phyloP scores from a whole-genome alignment of 2,797 vertebrate species.

The Gambelia wislizenii region DNA sequence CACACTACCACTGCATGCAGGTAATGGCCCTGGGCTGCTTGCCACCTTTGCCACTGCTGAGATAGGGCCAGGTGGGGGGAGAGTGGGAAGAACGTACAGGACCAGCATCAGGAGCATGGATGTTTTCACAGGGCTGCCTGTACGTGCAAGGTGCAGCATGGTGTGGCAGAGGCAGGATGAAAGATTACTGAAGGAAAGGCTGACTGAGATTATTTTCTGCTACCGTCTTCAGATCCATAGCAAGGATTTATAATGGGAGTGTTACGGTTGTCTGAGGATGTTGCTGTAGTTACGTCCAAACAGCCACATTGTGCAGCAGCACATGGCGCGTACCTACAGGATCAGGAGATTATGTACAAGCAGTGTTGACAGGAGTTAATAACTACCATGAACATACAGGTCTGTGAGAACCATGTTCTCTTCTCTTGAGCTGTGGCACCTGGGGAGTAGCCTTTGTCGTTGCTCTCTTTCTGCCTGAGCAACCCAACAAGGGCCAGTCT shows the following conservation, averaged over 20 bases:
- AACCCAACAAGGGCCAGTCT: too few species aligned
- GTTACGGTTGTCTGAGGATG: not conserved
- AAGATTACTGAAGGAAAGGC: too few species aligned
- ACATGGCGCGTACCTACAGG: not conserved
- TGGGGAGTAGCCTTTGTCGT: too few species aligned
- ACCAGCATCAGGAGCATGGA: too few species aligned
- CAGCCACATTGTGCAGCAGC: not conserved
- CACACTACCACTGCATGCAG: conserved; percentile 99
- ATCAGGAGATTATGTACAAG: not conserved
- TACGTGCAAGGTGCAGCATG: too few species aligned
- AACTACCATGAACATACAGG: not conserved
- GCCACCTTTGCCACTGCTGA: not conserved
- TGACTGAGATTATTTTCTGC: not conserved
- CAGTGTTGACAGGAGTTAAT: too few species aligned
- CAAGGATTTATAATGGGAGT: not conserved
- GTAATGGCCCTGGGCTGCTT: conserved; percentile 71
- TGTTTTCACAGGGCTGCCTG: too few species aligned
- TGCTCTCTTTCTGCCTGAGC: not conserved
- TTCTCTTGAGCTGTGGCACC: not conserved
- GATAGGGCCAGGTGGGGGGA: accelerated
- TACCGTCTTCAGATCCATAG: not conserved
- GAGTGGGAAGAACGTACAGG: not conserved
- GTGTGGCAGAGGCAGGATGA: not conserved
- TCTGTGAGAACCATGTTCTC: not conserved
- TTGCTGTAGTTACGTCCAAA: too few species aligned